phyloP scores from a whole-genome alignment of 2,888 invertebrate genomes.

The Caenorhabditis sp. region DNA sequence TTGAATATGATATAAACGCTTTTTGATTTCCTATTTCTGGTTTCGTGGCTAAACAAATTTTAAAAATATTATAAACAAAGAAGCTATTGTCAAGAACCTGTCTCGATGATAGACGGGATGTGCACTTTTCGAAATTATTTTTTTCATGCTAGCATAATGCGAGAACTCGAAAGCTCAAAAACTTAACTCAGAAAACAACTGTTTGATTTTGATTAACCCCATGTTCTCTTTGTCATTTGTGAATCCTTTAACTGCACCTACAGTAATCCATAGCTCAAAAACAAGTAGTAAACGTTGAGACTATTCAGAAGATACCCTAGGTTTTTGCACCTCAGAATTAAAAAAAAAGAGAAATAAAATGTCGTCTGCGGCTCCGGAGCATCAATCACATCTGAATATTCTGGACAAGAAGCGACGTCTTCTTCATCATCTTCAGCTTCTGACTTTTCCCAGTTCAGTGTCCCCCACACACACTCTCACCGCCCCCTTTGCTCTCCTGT shows the following conservation, averaged over 20 bases:
- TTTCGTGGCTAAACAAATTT: neutral
- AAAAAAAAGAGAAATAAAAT: neutral
- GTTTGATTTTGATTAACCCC: too few relatives aligned
- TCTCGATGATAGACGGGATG: neutral
- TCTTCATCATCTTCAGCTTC: slow-evolving; percentile 2
- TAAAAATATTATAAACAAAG: neutral
- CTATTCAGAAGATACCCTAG: too few relatives aligned
- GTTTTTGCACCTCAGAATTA: neutral
- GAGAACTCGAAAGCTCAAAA: too few relatives aligned
- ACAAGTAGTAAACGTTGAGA: too few relatives aligned
- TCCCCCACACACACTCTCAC: slow-evolving; percentile 2
- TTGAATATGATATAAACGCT: neutral
- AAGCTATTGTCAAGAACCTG: neutral
- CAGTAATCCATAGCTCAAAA: too few relatives aligned
- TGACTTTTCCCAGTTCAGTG: neutral
- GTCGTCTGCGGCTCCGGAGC: neutral
- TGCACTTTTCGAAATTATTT: too few relatives aligned
- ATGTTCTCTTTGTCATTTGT: too few relatives aligned
- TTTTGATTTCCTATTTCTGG: slow-evolving; percentile 7
- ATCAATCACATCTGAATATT: slow-evolving; percentile 17
- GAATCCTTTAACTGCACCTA: too few relatives aligned
- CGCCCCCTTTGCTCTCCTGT: slow-evolving; percentile 12
- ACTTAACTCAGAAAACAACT: too few relatives aligned
- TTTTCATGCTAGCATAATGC: too few relatives aligned
- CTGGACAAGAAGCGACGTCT: slow-evolving; percentile 3